These are phyloP conservation scores for Myxocyprinus asiaticus DNA, from an alignment of 2,113 vertebrate species.

Conservation along the genomic window DNA sequence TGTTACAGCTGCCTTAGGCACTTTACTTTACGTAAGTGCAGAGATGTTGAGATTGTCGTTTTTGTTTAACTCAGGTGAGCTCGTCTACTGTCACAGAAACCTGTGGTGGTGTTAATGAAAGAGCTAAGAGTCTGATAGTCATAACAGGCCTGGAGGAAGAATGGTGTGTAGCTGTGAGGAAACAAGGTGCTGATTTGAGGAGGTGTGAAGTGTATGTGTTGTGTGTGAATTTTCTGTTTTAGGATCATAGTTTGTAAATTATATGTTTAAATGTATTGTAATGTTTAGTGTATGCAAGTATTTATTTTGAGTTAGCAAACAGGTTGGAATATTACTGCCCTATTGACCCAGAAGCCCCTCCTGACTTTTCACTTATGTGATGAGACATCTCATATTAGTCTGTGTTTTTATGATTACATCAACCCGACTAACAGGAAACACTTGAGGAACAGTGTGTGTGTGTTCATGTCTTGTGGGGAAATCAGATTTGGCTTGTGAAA, in stretches of 20 bases:
- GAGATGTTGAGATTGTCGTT: not conserved
- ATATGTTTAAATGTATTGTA: too few species aligned
- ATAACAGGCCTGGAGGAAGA: not conserved
- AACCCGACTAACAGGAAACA: slow-evolving; percentile 6
- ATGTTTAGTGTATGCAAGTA: too few species aligned
- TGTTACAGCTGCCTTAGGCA: not conserved
- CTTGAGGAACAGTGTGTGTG: not conserved
- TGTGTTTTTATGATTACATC: slow-evolving; percentile 10
- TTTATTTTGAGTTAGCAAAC: too few species aligned
- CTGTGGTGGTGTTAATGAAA: not conserved
- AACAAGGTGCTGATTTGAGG: not conserved
- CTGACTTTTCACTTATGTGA: not conserved
- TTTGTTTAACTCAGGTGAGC: not conserved
- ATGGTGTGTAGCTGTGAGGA: not conserved
- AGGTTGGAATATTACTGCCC: not conserved
- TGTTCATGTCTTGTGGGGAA: not conserved
- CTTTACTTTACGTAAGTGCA: not conserved
- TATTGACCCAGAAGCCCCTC: not conserved
- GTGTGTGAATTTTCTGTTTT: not conserved
- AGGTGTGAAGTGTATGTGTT: not conserved
- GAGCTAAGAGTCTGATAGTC: not conserved
- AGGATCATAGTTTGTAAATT: too few species aligned
- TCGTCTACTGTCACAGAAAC: not conserved
- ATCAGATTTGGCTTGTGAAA: slow-evolving; percentile 30
- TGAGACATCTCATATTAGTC: not conserved